Evolutionary conservation across 1,140 invertebrate genomes (phyloP), one percentile per base, ranked within the genome.

Genomic region (Ips nitidus): DNA sequence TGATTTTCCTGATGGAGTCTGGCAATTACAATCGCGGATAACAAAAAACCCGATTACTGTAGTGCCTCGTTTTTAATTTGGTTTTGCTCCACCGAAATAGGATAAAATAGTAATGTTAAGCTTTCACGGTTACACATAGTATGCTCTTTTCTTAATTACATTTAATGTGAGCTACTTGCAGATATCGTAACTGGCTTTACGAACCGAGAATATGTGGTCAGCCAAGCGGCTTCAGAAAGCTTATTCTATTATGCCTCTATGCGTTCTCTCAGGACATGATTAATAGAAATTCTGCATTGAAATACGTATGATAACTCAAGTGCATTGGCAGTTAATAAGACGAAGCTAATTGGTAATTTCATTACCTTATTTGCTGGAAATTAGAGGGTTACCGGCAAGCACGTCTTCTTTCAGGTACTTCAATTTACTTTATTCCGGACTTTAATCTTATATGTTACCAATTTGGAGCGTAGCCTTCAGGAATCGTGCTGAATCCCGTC

Each of bases 391-490:
- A 40, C 40, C 56, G 40, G 37, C 5, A 40, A 41, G 40, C 56
- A 58, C 56, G 56, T 58, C 56, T 40, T 58, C 41, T 58, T 36
- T 36, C 40, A 58, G 40, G 37, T 55, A 58, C 56, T 58, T 58
- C 40, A 58, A 58, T 58, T 41, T 40, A 58, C 37, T 58, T 58
- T 58, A 58, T 58, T 58, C 38, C 56, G 6, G 56, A 6, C 56
- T 58, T 58, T 58, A 58, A 58, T 58, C 56, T 58, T 41, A 58
- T 58, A 58, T 58, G n/a, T 38, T 55, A 36, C 52, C 52, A 55
- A 55, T 55, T 55, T 55, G 36, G 1, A 55, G n/a, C 37, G 6
- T 3, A 50, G 45, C 45, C 22, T 50, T 2, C 45, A 3, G 45
- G 22, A 8, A 6, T 50, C 7, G 45, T 22, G 22, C 22, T 3